Conservation (phyloP, 2,113 vertebrate species). For the Rynchops niger region DNA sequence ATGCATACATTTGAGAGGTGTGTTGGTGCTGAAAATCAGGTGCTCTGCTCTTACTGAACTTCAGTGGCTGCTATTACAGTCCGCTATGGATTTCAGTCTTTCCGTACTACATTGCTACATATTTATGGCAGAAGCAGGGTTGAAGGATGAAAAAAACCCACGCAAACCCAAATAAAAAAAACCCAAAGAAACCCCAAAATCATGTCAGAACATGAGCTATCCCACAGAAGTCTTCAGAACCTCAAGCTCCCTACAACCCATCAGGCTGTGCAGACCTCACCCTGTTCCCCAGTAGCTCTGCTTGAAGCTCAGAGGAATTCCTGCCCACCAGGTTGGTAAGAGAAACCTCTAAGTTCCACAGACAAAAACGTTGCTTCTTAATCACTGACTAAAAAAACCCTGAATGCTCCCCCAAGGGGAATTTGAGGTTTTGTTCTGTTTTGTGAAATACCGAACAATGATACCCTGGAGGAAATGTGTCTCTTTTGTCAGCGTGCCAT, state of each 20-base stretch:
- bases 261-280: neutral
- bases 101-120: neutral
- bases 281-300: neutral
- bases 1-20: neutral
- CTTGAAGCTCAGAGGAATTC: neutral
- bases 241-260: neutral
- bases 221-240: neutral
- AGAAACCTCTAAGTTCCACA: neutral
- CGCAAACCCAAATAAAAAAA: neutral
- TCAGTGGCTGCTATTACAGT: neutral
- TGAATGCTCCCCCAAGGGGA: neutral
- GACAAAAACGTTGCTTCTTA: neutral
- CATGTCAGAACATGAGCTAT: neutral
- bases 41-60: neutral
- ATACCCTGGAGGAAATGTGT: constrained; percentile 22
- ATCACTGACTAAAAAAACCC: neutral
- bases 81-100: neutral
- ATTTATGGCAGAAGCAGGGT: neutral
- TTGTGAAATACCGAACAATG: neutral
- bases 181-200: rapidly evolving
- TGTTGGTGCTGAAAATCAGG: neutral
- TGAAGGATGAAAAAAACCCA: neutral
- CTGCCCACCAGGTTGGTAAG: neutral
- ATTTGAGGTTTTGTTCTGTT: neutral
- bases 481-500: constrained; percentile 16